Conservation (phyloP, 1,140 invertebrate genomes). For the Pantala flavescens region DNA sequence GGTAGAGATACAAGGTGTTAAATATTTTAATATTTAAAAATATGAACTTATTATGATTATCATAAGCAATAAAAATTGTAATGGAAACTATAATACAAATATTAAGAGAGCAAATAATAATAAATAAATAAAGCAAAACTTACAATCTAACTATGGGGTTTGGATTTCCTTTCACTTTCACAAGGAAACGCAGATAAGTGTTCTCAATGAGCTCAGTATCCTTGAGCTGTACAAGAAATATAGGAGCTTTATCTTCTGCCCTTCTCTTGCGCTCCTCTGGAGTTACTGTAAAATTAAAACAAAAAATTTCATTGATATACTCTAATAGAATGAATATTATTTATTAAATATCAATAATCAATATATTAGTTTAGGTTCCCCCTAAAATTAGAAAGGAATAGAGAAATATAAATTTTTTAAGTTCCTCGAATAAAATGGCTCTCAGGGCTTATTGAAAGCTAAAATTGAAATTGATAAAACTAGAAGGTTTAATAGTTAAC, state of each 20-base stretch:
- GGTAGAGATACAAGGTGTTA: too few relatives aligned
- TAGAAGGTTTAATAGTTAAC: too few relatives aligned
- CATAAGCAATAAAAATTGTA: too few relatives aligned
- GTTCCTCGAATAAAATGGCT: too few relatives aligned
- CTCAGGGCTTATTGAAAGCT: too few relatives aligned
- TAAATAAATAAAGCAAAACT: conserved; percentile 33
- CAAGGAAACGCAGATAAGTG: conserved; percentile 78
- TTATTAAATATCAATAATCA: conserved; percentile 18
- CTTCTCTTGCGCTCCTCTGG: conserved; percentile 57
- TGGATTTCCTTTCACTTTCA: conserved; percentile 78
- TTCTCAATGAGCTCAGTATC: conserved; percentile 78
- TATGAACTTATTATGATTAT: too few relatives aligned
- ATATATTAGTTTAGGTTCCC: neutral
- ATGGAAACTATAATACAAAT: too few relatives aligned
- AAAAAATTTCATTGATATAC: conserved; percentile 15
- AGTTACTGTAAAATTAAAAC: conserved; percentile 53
- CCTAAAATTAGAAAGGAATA: conserved; percentile 17
- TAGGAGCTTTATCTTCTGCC: conserved; percentile 58
- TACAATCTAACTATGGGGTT: conserved; percentile 77
- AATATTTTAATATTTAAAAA: too few relatives aligned
- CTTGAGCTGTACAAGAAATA: conserved; percentile 71
- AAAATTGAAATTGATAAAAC: too few relatives aligned
- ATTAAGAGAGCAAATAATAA: too few relatives aligned
- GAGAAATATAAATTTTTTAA: conserved; percentile 20
- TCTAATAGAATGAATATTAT: too few relatives aligned